Conservation (phyloP, 2,113 vertebrate species). For the Salvelinus fontinalis region DNA sequence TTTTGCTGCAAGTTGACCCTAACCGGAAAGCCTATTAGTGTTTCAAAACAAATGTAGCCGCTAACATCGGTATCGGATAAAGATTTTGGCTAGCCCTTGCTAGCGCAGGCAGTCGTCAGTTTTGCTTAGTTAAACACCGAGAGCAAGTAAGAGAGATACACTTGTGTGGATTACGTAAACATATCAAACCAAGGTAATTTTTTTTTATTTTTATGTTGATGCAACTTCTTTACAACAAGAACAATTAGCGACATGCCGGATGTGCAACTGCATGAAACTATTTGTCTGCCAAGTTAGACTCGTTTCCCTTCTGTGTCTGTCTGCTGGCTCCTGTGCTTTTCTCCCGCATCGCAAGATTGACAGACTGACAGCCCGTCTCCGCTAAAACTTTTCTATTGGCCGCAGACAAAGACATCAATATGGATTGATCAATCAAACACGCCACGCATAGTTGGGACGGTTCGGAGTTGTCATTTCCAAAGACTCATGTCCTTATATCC, state of each 20-base stretch:
- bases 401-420: neutral
- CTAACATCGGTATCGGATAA: slow-evolving; percentile 30
- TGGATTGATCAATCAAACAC: too few relatives aligned
- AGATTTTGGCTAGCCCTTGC: slow-evolving; percentile 19
- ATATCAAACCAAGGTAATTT: slow-evolving; percentile 2
- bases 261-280: neutral
- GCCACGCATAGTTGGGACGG: neutral
- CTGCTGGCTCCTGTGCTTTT: neutral
- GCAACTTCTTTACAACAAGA: slow-evolving; percentile 1
- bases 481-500: neutral
- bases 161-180: slow-evolving; percentile 1
- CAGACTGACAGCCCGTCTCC: neutral
- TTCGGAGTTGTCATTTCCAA: neutral
- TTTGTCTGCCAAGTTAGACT: neutral
- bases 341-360: neutral
- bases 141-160: neutral
- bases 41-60: slow-evolving; percentile 40
- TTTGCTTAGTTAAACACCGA: neutral
- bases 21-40: slow-evolving; percentile 27
- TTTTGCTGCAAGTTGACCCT: slow-evolving; percentile 26
- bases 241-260: neutral
- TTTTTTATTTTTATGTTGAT: neutral
- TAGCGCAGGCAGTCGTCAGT: slow-evolving; percentile 15
- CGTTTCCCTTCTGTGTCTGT: neutral
- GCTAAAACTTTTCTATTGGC: neutral